Evolutionary conservation across 2,888 invertebrate genomes (phyloP).

Genomic region (Ormyrus labotus): DNA sequence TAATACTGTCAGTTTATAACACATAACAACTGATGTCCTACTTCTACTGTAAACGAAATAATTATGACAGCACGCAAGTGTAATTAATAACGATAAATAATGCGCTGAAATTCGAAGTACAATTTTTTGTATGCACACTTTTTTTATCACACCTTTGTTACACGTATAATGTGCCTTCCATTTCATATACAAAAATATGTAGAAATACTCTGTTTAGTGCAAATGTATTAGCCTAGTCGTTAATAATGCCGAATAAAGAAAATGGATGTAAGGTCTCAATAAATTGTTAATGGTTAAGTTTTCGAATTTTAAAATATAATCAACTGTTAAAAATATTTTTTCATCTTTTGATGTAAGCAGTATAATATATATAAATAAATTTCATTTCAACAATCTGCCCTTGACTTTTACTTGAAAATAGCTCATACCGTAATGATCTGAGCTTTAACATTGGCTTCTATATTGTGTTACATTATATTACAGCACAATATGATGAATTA

Average conservation of each 20-base stretch:
- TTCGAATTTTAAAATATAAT: slow-evolving; percentile 42
- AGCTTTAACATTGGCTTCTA: no score
- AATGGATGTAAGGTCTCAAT: slow-evolving; percentile 38
- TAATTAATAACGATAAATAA: slow-evolving; percentile 31
- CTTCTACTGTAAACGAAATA: neutral
- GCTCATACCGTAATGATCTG: no score
- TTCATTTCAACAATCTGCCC: slow-evolving; percentile 1
- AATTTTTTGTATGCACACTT: slow-evolving; percentile 38
- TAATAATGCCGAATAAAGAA: slow-evolving; percentile 24
- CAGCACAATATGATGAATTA: no score
- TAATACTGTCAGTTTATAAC: slow-evolving; percentile 2
- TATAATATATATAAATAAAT: slow-evolving; percentile 33
- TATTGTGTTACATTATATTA: no score
- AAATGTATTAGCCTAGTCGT: slow-evolving; percentile 50
- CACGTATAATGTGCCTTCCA: neutral
- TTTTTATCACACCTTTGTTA: slow-evolving; percentile 11
- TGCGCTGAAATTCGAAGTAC: slow-evolving; percentile 16
- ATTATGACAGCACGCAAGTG: slow-evolving; percentile 14
- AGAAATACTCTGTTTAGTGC: slow-evolving; percentile 39
- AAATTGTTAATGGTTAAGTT: slow-evolving; percentile 53
- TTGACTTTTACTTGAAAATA: no score
- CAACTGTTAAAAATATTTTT: slow-evolving; percentile 13
- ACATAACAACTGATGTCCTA: neutral
- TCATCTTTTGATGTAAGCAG: slow-evolving; percentile 40
- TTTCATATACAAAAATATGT: slow-evolving; percentile 18